Evolutionary conservation across 2,888 invertebrate genomes (phyloP), one percentile per base, ranked within the genome.

Genomic region (Frankliniella intonsa): DNA sequence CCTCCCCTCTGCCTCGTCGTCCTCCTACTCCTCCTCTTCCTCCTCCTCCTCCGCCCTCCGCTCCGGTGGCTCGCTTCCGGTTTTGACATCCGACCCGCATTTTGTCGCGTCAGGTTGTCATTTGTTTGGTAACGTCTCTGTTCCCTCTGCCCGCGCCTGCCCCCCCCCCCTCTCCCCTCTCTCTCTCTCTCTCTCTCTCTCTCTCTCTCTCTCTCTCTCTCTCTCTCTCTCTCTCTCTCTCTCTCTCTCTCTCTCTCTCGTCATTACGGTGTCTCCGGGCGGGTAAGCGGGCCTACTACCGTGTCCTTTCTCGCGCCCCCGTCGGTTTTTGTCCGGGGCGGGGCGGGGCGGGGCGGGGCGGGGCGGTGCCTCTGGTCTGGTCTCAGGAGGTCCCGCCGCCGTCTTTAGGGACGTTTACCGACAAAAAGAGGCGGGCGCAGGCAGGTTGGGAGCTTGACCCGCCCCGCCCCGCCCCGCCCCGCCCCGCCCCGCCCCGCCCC

Each of bases 21-120:
- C 65, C 65, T 55, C 69, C 69, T n/a, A n/a, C 22, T 22, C 69
- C 69, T n/a, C 22, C 69, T 22, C 69, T 22, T 22, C 65, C 69
- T 22, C 69, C 22, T 22, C 69, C 22, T 22, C 69, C 69, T 25
- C 69, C 25, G 55, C 55, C 55, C 38, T 38, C 38, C 38, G 38
- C 38, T 38, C 38, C 55, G 55, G 55, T 19, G 55, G 55, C 19
- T 55, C 55, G 55, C 55, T 55, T 55, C 55, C 55, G 55, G 55
- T 55, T 55, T 55, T 55, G 55, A 55, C 55, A 55, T 55, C 55
- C 55, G 55, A 55, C 55, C 55, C 55, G 55, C 55, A 55, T 55
- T 55, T 55, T 55, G 55, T 55, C 55, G 55, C 55, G 55, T 55
- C 55, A 19, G 17, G 17, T 14, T 55, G 55, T 55, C 55, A 55